These are phyloP conservation scores for Drosophila antonietae DNA, from an alignment of 2,888 invertebrate genomes.

Conservation along the genomic window DNA sequence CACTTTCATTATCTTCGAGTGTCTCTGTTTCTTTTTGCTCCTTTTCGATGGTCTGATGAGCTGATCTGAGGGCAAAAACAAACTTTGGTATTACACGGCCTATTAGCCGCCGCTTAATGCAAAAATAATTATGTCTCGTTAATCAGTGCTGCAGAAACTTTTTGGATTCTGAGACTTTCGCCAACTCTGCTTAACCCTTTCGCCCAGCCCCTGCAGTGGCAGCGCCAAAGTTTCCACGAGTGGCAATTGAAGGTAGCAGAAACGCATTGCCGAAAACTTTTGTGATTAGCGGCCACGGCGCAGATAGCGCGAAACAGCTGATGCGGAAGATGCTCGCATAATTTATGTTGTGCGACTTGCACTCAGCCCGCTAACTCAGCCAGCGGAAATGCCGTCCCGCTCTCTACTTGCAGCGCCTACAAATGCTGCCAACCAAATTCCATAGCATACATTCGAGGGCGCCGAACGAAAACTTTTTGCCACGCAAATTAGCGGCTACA, in stretches of 20 bases:
- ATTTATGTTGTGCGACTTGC: conserved; percentile 74
- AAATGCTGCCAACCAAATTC: conserved; percentile 26
- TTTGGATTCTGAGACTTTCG: conserved; percentile 54
- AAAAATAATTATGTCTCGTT: conserved; percentile 78
- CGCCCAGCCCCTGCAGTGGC: not conserved
- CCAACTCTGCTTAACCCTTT: conserved; percentile 57
- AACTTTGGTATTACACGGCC: conserved; percentile 72
- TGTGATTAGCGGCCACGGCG: conserved; percentile 70
- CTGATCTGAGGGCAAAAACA: conserved; percentile 60
- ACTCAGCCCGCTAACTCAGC: conserved; percentile 49
- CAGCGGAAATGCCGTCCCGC: conserved; percentile 72
- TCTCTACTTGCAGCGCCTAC: conserved; percentile 47
- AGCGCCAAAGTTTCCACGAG: conserved; percentile 50
- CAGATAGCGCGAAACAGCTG: conserved; percentile 61
- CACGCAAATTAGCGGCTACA: conserved; percentile 75
- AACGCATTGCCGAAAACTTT: conserved; percentile 66
- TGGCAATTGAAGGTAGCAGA: conserved; percentile 71
- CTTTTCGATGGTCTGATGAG: conserved; percentile 57
- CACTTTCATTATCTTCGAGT: conserved; percentile 81
- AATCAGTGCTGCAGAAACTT: conserved; percentile 67
- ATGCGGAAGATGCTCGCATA: conserved; percentile 74
- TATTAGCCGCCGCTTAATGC: conserved; percentile 76
- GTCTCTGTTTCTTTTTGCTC: conserved; percentile 49
- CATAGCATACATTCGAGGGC: conserved; percentile 66
- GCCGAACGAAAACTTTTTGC: conserved; percentile 58